Conservation (phyloP, 2,888 invertebrate species). For the Theretra japonica region DNA sequence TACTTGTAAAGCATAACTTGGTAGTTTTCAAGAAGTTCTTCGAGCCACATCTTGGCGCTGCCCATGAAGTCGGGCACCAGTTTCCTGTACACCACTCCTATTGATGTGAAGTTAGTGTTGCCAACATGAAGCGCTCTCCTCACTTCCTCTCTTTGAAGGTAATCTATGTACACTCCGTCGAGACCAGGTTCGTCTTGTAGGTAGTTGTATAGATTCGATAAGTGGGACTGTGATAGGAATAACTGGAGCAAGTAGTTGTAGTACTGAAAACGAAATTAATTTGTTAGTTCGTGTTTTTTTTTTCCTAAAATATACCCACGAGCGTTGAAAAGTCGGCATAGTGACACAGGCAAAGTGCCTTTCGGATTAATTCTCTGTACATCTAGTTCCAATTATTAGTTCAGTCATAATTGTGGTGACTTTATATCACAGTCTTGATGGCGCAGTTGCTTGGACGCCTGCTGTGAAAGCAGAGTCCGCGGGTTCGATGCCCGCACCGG, state of each 20-base stretch:
- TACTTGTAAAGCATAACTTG: slow-evolving; percentile 86
- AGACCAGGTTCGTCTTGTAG: slow-evolving; percentile 70
- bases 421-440: too few species aligned
- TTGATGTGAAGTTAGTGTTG: slow-evolving; percentile 77
- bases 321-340: too few species aligned
- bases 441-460: too few species aligned
- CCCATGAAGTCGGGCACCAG: slow-evolving; percentile 83
- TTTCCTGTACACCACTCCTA: slow-evolving; percentile 79
- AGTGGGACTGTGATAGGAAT: slow-evolving; percentile 73
- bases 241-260: slow-evolving; percentile 78
- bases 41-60: slow-evolving; percentile 84
- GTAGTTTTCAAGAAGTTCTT: slow-evolving; percentile 82
- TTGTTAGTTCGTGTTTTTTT: background rate
- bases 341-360: too few species aligned
- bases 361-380: too few species aligned
- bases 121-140: slow-evolving; percentile 83
- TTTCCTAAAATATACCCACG: too few species aligned
- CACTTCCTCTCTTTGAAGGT: slow-evolving; percentile 72
- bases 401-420: too few species aligned
- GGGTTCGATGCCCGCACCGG: too few species aligned
- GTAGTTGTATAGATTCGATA: slow-evolving; percentile 80
- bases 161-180: slow-evolving; percentile 73
- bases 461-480: too few species aligned
- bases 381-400: too few species aligned
- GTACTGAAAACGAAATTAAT: slow-evolving; percentile 61